These are phyloP conservation scores for Chaetura pelagica DNA, from an alignment of 2,113 vertebrate genomes.

Conservation along the genomic window DNA sequence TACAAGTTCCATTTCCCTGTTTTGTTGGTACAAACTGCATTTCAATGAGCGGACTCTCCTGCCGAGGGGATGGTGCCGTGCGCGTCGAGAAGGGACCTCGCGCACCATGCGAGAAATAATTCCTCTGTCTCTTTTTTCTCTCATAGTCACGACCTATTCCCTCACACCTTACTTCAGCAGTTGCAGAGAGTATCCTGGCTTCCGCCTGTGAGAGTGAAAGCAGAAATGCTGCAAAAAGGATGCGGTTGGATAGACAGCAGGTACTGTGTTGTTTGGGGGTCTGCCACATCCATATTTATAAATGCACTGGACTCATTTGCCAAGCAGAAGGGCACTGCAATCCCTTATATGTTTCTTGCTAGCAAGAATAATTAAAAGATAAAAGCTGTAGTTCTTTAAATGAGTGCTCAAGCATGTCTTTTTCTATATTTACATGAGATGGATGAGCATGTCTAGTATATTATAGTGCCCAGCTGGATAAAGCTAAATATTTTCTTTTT, in stretches of 20 bases:
- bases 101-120: slow-evolving; percentile 70
- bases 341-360: background rate
- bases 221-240: slow-evolving; percentile 87
- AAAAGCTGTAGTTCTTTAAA: background rate
- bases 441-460: background rate
- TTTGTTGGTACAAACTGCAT: slow-evolving; percentile 73
- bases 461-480: background rate
- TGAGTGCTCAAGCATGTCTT: background rate
- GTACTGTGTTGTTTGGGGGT: slow-evolving; percentile 69
- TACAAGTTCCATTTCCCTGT: slow-evolving; percentile 77
- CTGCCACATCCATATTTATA: background rate
- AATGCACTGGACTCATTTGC: background rate
- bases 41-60: slow-evolving; percentile 61
- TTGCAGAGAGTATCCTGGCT: slow-evolving; percentile 88
- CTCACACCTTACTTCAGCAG: slow-evolving; percentile 89
- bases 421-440: slow-evolving; percentile 21
- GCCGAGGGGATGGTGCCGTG: slow-evolving; percentile 27
- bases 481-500: background rate
- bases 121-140: slow-evolving; percentile 68
- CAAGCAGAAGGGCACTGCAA: background rate
- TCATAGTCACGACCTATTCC: slow-evolving; percentile 86
- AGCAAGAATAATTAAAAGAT: slow-evolving; percentile 1
- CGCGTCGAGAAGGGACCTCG: slow-evolving; percentile 6
- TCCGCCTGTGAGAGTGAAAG: slow-evolving; percentile 88
- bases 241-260: slow-evolving; percentile 86